Base-by-base conservation (phyloP, 2,888 invertebrate species). In the Hyppa rectilinea region DNA sequence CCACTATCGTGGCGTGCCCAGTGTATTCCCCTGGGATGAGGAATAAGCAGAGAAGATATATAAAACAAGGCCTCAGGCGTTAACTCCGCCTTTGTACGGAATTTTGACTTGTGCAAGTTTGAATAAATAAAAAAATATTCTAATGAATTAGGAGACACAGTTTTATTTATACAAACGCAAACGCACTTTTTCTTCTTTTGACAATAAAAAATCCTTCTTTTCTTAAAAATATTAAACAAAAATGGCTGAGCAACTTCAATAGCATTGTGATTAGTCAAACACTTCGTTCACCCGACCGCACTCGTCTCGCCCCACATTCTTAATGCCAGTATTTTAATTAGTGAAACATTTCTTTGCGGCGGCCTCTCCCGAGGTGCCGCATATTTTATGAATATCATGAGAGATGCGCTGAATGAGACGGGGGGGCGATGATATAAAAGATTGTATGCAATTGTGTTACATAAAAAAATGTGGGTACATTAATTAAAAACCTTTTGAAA, bases 241-340 rank as follows among this genome's bases (percentile, higher is more conserved):
- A 71, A 23, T n/a, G 2, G 10, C 17, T 47, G 36, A 58, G 14
- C 23, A 53, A 38, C 2, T 52, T 66, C 45, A 62, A 40, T 23
- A 34, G 31, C 29, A 60, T 45, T 62, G 29, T 40, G 29, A 45
- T 62, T 29, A 29, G 5, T 61, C 34, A 58, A 43, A 43, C 31
- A 45, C 50, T 59, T 38, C 53, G n/a, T 59, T 65, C 36, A 47
- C 47, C 20, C 40, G 34, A 58, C 45, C 63, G 23, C 60, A 56
- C 56, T 66, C 60, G 4, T 49, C 40, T 56, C 53, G n/a, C 23
- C 62, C 29, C 62, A 62, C 50, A 68, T 79, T 75, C 52, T 68
- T 66, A 40, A 53, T 53, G 38, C 60, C 52, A 63, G 62, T 43
- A 74, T 80, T 80, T 78, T 79, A 72, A 34, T 34, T 55, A 55